Base-by-base conservation (phyloP, 1,140 invertebrate genomes). In the Tenebrio molitor region DNA sequence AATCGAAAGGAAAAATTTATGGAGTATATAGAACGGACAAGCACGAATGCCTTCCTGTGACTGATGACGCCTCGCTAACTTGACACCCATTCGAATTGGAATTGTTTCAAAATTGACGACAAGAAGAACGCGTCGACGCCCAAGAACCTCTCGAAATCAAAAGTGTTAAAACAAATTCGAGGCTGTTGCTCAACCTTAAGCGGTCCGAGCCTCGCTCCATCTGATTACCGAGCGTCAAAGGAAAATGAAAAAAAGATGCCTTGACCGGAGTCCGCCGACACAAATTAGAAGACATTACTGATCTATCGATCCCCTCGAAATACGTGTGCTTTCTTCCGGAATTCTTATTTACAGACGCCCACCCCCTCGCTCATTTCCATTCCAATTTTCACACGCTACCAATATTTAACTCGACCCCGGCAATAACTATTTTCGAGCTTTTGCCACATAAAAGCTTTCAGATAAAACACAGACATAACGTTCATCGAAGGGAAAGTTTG, bases 1-100 rank as follows among this genome's bases (percentile, higher is more conserved):
- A 53, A 23, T 53, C 23, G 46, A 53, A 21, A 23, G 17, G 46
- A 53, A 53, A 23, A 23, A 53, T 53, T 19, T 53, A 53, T 53
- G 46, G 21, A 53, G 19, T 39, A 29, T 29, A 39, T 39, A 12
- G 5, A n/a, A 39, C 5, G 36, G 12, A 12, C 36, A 39, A 39
- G n/a, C 36, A 39, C 4, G 46, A 23, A 53, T 14, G 46, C 21
- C 14, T 21, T 23, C 8, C 21, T 7, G 42, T 53, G 46, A 53
- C 8, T 7, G 19, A 53, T 53, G 46, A 23, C 19, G 3, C 25
- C 8, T 29, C 42, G 42, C 12, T 46, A 46, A 46, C 16, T 16
- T 46, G 42, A n/a, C n/a, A n/a, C n/a, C n/a, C n/a, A n/a, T n/a
- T n/a, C 12, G 12, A 15, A 46, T 46, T 46, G 12, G 42, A 12